A percentile compares a stretch with the other conserved stretches of the same genome.
Conservation (phyloP, 2,888 invertebrate species). For the Cactoblastis cactorum region DNA sequence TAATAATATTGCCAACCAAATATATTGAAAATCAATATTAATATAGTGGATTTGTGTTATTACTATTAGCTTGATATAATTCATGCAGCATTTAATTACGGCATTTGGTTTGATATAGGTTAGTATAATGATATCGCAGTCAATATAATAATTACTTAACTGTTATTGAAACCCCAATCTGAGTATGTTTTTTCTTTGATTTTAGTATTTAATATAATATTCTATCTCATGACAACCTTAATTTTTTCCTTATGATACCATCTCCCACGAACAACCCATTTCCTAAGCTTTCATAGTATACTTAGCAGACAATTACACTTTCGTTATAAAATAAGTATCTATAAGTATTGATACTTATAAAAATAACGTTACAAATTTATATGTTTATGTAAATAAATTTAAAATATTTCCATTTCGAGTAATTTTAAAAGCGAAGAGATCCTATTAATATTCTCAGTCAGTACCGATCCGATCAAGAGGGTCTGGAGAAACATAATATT, state of each 20-base stretch:
- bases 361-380: not conserved
- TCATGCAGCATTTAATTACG: slow-evolving; percentile 3
- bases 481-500: slow-evolving; percentile 16
- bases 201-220: no score
- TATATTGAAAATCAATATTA: slow-evolving; percentile 1
- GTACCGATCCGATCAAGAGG: slow-evolving; percentile 12
- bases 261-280: no score
- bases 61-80: not conserved
- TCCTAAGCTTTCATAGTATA: no score
- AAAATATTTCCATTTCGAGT: not conserved
- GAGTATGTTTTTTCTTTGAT: no score
- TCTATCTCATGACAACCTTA: no score
- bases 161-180: no score
- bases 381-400: not conserved
- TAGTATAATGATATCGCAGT: not conserved
- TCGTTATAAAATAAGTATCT: no score
- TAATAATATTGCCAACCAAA: not conserved
- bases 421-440: slow-evolving; percentile 10
- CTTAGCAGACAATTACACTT: no score
- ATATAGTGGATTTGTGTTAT: not conserved
- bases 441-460: slow-evolving; percentile 17
- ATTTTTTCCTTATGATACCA: no score
- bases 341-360: not conserved
- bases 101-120: not conserved
- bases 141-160: no score